Evolutionary conservation across 2,888 invertebrate genomes (phyloP), one percentile per base, ranked within the genome.

Genomic region (Nomada ruficornis): DNA sequence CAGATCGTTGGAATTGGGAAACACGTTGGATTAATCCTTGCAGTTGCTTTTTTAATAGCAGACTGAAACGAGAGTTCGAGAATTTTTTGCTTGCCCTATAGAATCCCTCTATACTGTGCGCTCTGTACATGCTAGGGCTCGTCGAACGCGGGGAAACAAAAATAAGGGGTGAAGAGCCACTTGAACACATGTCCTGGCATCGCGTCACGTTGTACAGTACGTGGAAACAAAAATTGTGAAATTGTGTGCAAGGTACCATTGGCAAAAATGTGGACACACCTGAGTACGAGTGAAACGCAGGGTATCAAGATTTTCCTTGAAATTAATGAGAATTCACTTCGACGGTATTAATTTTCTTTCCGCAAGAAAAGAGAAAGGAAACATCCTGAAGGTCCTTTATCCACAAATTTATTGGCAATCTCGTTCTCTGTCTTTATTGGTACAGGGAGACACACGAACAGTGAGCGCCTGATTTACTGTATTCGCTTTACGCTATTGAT

Each of bases 241-340:
- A 36, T 36, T 36, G 36, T 36, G 36, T 36, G 36, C 36, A 0
- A 29, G 29, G 0, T 0, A 29, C 29, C 0, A 36, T 47, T 70
- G 72, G 29, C 42, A 42, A 81, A 77, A 62, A 64, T 86, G 76
- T 80, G 73, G 55, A 36, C 5, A 7, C 80, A 26, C 75, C 75
- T 67, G 70, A 60, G 44, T 60, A 62, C 75, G 75, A 71, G 29
- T n/a, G 23, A 75, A 69, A 63, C 62, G 23, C 55, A 57, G 55
- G 44, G 2, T 26, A 2, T 11, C 20, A 50, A 62, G 44, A 29
- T 71, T 67, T 44, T 72, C 44, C 5, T 29, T 4, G 11, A 29
- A 11, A 64, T 86, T 86, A 82, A 84, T 79, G 79, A 68, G 70
- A 70, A 82, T 77, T 50, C 42, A 9, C 11, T 0, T 44, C 44